A percentile compares a stretch with the other conserved stretches of the same genome.
These are phyloP conservation scores for Coleophora deauratella DNA, from an alignment of 2,888 invertebrate genomes.

Conservation along the genomic window DNA sequence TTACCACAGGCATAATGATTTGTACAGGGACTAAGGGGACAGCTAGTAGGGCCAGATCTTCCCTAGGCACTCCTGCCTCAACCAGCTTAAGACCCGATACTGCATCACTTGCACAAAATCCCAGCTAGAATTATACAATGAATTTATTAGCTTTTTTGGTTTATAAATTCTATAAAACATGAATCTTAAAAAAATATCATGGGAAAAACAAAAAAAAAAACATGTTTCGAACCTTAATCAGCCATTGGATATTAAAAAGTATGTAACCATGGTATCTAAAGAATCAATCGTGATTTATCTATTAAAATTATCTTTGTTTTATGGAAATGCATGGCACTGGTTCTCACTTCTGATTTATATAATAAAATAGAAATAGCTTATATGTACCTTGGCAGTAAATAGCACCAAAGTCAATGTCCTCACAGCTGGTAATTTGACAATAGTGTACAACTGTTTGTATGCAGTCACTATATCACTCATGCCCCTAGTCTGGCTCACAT, in stretches of 20 bases:
- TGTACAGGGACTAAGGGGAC: constrained; percentile 96
- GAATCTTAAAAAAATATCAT: not conserved
- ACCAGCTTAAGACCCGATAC: constrained; percentile 96
- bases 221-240: too few relatives aligned
- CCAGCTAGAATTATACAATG: constrained; percentile 76
- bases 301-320: too few relatives aligned
- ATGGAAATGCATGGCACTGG: too few relatives aligned
- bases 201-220: constrained; percentile 1
- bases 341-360: too few relatives aligned
- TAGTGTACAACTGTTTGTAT: constrained; percentile 87
- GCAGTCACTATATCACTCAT: constrained; percentile 75
- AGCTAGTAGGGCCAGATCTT: constrained; percentile 92
- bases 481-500: constrained; percentile 19
- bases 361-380: too few relatives aligned
- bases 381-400: constrained; percentile 94
- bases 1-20: constrained; percentile 90
- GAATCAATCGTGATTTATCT: too few relatives aligned
- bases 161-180: too few relatives aligned
- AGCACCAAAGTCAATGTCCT: constrained; percentile 84
- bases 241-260: too few relatives aligned
- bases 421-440: constrained; percentile 88
- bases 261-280: too few relatives aligned
- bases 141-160: not conserved
- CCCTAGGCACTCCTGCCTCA: constrained; percentile 96
- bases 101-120: constrained; percentile 96